These are phyloP conservation scores for Cantharis nigra DNA, from an alignment of 2,888 invertebrate genomes.

Conservation along the genomic window DNA sequence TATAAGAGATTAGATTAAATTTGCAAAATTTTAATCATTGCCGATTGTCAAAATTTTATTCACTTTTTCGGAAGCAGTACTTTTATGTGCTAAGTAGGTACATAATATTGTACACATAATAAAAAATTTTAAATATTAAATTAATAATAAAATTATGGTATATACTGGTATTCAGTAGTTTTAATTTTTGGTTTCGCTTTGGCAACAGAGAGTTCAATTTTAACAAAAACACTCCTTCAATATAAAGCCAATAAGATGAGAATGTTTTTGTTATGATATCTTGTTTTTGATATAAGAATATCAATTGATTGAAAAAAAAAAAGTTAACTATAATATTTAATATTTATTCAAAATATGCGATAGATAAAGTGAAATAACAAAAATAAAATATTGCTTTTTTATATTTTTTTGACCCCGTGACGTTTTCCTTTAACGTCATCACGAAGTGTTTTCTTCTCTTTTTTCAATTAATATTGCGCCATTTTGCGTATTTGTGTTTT, in stretches of 20 bases:
- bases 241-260: neutral
- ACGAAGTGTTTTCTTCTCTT: neutral
- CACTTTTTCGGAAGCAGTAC: too few species aligned
- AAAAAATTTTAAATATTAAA: too few species aligned
- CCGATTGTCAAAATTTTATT: too few species aligned
- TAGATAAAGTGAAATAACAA: neutral
- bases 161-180: too few species aligned
- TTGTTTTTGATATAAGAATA: neutral
- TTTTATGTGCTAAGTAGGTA: too few species aligned
- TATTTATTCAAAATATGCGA: neutral
- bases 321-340: neutral
- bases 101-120: too few species aligned
- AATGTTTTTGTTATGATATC: neutral
- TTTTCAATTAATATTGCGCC: neutral
- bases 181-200: neutral
- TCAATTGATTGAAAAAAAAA: neutral
- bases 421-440: neutral
- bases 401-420: constrained; percentile 2
- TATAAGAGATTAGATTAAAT: neutral
- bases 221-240: neutral
- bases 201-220: neutral
- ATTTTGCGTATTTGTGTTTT: neutral
- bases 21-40: too few species aligned
- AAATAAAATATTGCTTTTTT: constrained; percentile 1
- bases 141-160: too few species aligned